These are phyloP conservation scores for Channa striata DNA, from an alignment of 2,797 vertebrate genomes.

Conservation along the genomic window DNA sequence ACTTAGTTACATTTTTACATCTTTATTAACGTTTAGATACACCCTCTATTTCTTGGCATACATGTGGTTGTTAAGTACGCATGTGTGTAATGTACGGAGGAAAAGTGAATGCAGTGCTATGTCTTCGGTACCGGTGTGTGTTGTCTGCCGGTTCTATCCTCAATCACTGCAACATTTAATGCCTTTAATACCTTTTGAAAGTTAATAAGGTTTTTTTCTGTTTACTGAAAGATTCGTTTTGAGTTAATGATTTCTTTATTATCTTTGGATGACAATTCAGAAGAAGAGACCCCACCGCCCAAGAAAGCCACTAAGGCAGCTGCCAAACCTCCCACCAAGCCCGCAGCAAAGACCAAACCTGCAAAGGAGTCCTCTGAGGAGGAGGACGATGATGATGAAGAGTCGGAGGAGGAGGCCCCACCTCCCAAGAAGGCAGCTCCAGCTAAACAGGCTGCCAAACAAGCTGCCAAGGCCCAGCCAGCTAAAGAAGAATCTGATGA, in stretches of 20 bases:
- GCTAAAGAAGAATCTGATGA: conserved; percentile 70
- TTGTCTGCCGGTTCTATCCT: conserved; percentile 81
- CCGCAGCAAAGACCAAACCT: conserved; percentile 40
- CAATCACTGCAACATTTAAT: conserved; percentile 72
- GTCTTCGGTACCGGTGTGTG: conserved; percentile 83
- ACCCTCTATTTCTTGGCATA: conserved; percentile 82
- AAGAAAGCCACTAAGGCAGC: conserved; percentile 70
- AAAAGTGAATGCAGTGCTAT: conserved; percentile 79
- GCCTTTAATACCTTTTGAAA: accelerated
- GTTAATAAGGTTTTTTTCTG: background rate
- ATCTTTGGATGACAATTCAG: conserved; percentile 75
- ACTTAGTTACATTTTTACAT: accelerated
- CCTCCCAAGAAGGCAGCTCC: conserved; percentile 66
- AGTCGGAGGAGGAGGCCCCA: conserved; percentile 73
- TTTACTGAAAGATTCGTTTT: accelerated
- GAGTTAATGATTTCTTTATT: background rate
- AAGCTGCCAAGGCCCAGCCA: conserved; percentile 55
- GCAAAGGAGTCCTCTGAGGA: conserved; percentile 56
- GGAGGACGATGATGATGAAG: conserved; percentile 39
- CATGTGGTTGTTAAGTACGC: conserved; percentile 70
- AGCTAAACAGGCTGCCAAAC: conserved; percentile 55
- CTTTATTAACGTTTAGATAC: too few relatives aligned
- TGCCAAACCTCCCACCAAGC: conserved; percentile 52
- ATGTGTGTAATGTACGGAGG: conserved; percentile 80
- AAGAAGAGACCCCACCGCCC: conserved; percentile 78